Evolutionary conservation across 2,888 invertebrate genomes (phyloP), one percentile per base, ranked within the genome.

Genomic region (Acanthacorydalis orientalis): DNA sequence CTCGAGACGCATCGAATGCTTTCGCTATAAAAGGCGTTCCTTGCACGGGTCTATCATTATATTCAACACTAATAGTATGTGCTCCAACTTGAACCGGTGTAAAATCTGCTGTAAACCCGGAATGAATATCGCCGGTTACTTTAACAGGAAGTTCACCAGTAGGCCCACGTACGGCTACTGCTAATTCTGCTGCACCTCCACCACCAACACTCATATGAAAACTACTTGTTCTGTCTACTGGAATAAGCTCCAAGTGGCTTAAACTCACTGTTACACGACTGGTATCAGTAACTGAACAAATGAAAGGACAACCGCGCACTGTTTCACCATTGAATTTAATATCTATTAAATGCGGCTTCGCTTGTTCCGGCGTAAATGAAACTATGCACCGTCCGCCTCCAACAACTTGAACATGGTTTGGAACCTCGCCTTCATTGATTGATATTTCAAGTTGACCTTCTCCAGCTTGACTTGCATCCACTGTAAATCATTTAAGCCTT

Each of bases 361-460:
- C 80, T 54, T 83, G 77, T 65, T 92, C 91, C 38, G 95, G 95
- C 15, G 91, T 89, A 70, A 95, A 95, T 52, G 88, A 90, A 33
- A 95, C 93, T 43, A 92, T 74, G 60, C 93, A 95, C 53, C 90
- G 78, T 44, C 95, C 96, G 43, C 93, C 92, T 32, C 93, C 93
- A 12, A 96, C 88, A 47, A 95, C 93, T 71, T 86, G 85, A 23
- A 97, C 96, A 66, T 95, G 93, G 73, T 98, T 98, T 43, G 97
- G 96, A 51, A 98, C 92, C 73, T 95, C 91, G 55, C 97, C 97
- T 70, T 95, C 93, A 67, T 98, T 97, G 63, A 98, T 95, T 58
- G 95, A 95, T 61, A 98, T 98, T 75, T 98, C 97, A 59, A 98
- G 74, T 69, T 97, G 96, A 44, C 98, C 98, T 73, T 97, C 97